These are phyloP conservation scores for Eulemur coronatus DNA, from an alignment of 2,797 vertebrate genomes.

Conservation along the genomic window DNA sequence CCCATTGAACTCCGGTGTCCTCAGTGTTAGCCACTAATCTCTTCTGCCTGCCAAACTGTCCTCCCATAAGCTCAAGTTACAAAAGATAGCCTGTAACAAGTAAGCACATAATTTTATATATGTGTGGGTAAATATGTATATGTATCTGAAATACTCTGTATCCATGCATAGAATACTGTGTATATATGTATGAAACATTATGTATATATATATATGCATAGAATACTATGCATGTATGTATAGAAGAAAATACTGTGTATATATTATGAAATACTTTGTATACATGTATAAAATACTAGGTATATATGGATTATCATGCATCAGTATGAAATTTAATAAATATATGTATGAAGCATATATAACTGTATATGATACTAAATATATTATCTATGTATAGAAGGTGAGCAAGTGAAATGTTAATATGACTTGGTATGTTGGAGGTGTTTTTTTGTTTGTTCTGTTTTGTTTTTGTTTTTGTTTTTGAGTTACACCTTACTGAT, in stretches of 20 bases:
- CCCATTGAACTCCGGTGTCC: too few species aligned
- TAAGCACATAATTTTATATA: not conserved
- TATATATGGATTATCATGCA: not conserved
- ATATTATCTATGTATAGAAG: not conserved
- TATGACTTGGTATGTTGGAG: fast-evolving
- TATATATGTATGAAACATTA: too few species aligned
- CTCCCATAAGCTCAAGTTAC: not conserved
- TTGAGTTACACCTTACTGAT: not conserved
- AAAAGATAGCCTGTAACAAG: not conserved
- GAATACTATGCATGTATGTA: too few species aligned
- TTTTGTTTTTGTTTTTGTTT: not conserved
- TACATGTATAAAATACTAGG: not conserved
- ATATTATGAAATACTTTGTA: too few species aligned
- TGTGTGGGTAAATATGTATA: too few species aligned
- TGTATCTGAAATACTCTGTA: not conserved
- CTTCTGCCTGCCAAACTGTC: too few species aligned
- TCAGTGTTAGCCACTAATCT: too few species aligned
- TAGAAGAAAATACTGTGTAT: not conserved
- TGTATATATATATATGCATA: fast-evolving
- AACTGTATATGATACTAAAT: not conserved
- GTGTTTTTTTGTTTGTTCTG: not conserved
- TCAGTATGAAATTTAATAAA: not conserved
- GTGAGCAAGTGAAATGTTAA: not conserved
- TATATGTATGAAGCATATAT: not conserved
- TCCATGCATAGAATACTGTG: not conserved